These are phyloP conservation scores for Pipistrellus pipistrellus DNA, from an alignment of 2,797 vertebrate genomes.

Conservation along the genomic window DNA sequence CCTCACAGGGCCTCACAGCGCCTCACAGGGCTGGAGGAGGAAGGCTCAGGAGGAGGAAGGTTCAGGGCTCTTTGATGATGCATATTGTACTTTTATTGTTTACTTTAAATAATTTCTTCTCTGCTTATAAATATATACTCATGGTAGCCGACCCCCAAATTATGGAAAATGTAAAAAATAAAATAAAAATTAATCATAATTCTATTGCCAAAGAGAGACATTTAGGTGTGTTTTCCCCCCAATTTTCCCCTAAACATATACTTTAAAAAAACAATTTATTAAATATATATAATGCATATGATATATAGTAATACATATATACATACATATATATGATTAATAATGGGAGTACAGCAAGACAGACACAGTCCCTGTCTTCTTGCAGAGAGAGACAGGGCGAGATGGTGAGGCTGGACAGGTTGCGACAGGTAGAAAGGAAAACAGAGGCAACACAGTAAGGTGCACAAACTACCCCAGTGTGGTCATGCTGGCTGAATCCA, in stretches of 20 bases:
- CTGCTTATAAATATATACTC: background rate
- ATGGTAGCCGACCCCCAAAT: background rate
- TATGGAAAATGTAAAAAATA: background rate
- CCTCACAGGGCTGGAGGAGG: background rate
- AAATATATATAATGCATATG: background rate
- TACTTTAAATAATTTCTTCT: constrained; percentile 12
- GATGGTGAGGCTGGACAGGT: background rate
- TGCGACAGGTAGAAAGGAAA: background rate
- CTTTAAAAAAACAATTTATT: background rate
- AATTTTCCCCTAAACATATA: background rate
- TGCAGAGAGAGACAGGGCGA: background rate
- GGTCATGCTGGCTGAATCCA: background rate
- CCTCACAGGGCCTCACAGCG: too few species aligned
- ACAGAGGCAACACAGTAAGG: background rate
- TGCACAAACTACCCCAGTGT: background rate
- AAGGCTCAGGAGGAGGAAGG: background rate
- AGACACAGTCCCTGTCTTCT: background rate
- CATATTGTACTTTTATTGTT: background rate
- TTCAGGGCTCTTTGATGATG: background rate
- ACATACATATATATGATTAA: background rate
- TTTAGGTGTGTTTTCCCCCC: background rate
- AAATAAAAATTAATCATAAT: constrained; percentile 15
- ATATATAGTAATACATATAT: background rate
- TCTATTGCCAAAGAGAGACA: background rate
- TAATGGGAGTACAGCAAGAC: background rate